Evolutionary conservation across 2,113 vertebrate species (phyloP), one percentile per base, ranked within the genome.

Genomic region (Oryzias celebensis): DNA sequence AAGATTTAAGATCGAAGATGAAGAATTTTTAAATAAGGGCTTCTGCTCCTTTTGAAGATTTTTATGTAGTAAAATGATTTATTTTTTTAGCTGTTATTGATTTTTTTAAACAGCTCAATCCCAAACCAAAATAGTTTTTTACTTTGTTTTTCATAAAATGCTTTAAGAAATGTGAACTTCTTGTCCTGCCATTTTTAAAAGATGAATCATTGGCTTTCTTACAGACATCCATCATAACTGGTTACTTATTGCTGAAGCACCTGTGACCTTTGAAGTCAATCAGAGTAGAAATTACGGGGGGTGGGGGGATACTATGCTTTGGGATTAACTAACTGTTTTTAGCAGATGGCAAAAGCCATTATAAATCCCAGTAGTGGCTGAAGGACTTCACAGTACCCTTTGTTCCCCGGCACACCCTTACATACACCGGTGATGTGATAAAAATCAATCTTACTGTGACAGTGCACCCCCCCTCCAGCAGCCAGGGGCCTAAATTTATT

Each of bases 391-490:
- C 66, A 65, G 76, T 68, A 71, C 62, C 68, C 68, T 80, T 71
- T 75, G 80, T 83, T 71, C 69, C 75, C 61, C 49, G 20, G 52
- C 70, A 77, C 75, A 77, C 75, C 73, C 58, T 7, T 74, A 75
- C 61, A 61, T 55, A 72, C 75, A 68, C 83, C 74, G 48, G 52
- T 65, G 78, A 89, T 58, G 69, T 66, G 20, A 65, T 85, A 82
- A 85, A 85, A 83, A 91, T 89, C 87, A 88, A 90, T 91, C 88
- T 90, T 85, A 58, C 52, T 49, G 50, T 87, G 88, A 89, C 88
- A 89, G 81, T 74, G 49, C 56, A 64, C 83, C 84, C 88, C 84
- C 73, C 57, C 54, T 64, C 83, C 84, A 57, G 81, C 82, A 85
- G 59, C 84, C 31, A 60, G 58, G 65, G 62, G 57, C 63, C 73